Evolutionary conservation across 2,888 invertebrate species (phyloP).

Genomic region (Mimachlamys varia): DNA sequence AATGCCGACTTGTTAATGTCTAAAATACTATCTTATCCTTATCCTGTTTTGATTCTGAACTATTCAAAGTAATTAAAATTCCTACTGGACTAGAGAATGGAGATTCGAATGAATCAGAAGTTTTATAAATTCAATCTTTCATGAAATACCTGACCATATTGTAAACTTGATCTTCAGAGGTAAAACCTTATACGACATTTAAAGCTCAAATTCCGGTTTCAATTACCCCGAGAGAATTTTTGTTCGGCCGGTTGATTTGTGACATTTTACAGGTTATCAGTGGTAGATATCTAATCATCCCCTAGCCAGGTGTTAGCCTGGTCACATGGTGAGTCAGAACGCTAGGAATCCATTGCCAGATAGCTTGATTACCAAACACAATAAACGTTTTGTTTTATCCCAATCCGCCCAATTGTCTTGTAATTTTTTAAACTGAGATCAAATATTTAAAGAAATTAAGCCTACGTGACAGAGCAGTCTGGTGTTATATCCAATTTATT

Average conservation of each 20-base stretch:
- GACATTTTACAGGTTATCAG: constrained; percentile 21
- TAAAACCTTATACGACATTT: constrained; percentile 3
- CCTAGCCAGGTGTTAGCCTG: neutral
- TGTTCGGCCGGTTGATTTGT: constrained; percentile 17
- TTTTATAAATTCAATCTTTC: constrained; percentile 31
- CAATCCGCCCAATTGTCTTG: neutral
- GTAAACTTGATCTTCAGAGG: neutral
- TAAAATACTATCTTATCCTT: neutral
- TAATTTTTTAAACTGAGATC: neutral
- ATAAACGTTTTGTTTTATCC: constrained; percentile 5
- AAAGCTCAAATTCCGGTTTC: constrained; percentile 34
- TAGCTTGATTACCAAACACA: neutral
- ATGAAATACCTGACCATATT: neutral
- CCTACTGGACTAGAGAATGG: neutral
- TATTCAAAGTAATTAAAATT: constrained; percentile 31
- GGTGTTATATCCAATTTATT: neutral
- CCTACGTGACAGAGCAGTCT: neutral
- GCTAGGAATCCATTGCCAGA: neutral
- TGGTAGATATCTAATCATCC: neutral
- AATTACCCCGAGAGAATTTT: neutral
- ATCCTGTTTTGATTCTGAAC: neutral
- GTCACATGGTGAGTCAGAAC: constrained; percentile 6
- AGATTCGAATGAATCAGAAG: constrained; percentile 22
- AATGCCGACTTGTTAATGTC: neutral
- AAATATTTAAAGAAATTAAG: neutral